Base-by-base conservation (phyloP, 2,113 vertebrate species). In the Peromyscus californicus region DNA sequence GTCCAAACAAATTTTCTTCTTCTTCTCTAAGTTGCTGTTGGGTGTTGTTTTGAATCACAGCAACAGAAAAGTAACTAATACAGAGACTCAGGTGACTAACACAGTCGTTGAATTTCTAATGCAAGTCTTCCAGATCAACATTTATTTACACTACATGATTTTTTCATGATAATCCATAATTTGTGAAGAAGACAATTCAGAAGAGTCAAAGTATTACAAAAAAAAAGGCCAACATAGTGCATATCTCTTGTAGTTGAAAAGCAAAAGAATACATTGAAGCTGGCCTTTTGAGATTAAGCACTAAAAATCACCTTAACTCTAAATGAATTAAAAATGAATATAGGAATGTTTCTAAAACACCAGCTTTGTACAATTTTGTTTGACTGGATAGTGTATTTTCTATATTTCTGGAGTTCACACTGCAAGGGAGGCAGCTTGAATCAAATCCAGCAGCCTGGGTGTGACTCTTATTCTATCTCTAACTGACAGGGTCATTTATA, bases 251-350 rank as follows among this genome's bases (percentile, higher is more conserved):
- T 42, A 80, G 9, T 31, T 91, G 45, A 65, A 92, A 89, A 90
- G 63, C 17, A 86, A 95, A 86, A 59, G 51, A 84, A 48, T 67
- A 15, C 89, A 72, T 65, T 82, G 88, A 69, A 72, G 51, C 17
- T 63, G 2, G 21, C 70, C 74, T 11, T 70, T 89, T 90, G 59
- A 90, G n/a, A 82, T 96, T 29, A 90, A 39, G 19, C 24, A 36
- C 63, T 85, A 90, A 90, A 57, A 69, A 21, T 87, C 33, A 84
- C 21, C 63, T 85, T 80, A 89, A 93, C 45, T 67, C 29, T 94
- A 24, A 93, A 57, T 84, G 86, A 29, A 72, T 89, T 93, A 93
- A 90, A 97, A 89, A 36, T 78, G 22, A 75, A 29, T 45, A n/a
- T 39, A 91, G 86, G 67, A 51, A 17, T 22, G 0, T 79, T 94